These are phyloP conservation scores for Odobenus rosmarus DNA, from an alignment of 2,113 vertebrate genomes.

Conservation along the genomic window DNA sequence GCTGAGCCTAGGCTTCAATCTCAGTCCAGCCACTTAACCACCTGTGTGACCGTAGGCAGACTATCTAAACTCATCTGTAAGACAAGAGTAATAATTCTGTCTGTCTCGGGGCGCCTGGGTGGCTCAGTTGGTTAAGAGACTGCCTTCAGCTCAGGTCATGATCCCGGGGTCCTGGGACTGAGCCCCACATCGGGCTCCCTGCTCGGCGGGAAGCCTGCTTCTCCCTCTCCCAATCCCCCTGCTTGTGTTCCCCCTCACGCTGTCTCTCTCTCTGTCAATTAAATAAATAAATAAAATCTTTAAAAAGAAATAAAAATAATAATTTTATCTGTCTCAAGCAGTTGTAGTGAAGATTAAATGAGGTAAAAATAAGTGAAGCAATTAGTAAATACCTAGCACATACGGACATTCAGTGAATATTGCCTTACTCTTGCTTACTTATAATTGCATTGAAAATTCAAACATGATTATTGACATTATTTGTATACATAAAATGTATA, in stretches of 20 bases:
- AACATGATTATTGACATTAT: not conserved
- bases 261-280: no score
- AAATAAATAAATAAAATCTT: no score
- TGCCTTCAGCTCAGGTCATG: no score
- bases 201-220: no score
- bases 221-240: no score
- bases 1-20: not conserved
- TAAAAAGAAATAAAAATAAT: no score
- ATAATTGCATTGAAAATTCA: not conserved
- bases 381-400: not conserved
- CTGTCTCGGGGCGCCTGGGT: no score
- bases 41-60: not conserved
- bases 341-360: not conserved
- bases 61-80: not conserved
- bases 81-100: not conserved
- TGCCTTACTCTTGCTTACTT: not conserved
- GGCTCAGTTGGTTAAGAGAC: no score
- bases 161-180: no score
- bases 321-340: not conserved
- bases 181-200: no score
- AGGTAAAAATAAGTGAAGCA: not conserved
- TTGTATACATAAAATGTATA: not conserved
- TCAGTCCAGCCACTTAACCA: not conserved
- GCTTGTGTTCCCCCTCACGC: no score
- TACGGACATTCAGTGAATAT: not conserved